Conservation (phyloP, 2,888 invertebrate species). For the Eugnorisma glareosa region DNA sequence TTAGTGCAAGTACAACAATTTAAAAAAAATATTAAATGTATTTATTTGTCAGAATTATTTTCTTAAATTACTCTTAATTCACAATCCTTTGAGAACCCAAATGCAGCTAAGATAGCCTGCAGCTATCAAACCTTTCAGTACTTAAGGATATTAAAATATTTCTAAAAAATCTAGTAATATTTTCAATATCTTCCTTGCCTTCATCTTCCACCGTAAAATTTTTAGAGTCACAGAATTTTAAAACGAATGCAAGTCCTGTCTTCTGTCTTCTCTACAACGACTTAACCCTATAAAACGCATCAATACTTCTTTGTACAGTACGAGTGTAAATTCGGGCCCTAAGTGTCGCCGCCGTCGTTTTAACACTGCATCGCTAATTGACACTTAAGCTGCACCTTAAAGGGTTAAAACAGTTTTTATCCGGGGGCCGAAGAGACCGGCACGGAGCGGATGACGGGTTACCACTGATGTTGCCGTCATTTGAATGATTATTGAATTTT, state of each 20-base stretch:
- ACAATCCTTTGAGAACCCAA: too few species aligned
- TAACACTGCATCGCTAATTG: constrained; percentile 89
- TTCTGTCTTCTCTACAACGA: constrained; percentile 64
- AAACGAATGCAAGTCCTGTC: background rate
- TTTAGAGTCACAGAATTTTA: background rate
- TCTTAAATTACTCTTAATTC: too few species aligned
- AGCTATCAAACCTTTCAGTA: too few species aligned
- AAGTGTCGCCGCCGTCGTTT: constrained; percentile 89
- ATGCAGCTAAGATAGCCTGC: too few species aligned
- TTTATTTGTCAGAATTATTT: too few species aligned
- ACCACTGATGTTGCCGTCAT: constrained; percentile 70
- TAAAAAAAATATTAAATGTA: too few species aligned
- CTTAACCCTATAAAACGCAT: constrained; percentile 77
- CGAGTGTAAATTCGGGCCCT: constrained; percentile 86
- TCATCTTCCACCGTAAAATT: background rate
- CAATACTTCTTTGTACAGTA: constrained; percentile 85
- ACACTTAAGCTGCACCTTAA: constrained; percentile 84
- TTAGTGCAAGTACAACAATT: too few species aligned
- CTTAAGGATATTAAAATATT: too few species aligned
- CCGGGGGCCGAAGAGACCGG: constrained; percentile 77
- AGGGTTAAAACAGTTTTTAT: constrained; percentile 87
- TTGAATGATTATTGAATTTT: constrained; percentile 54
- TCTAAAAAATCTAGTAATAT: background rate
- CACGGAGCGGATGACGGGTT: constrained; percentile 75
- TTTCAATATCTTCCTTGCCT: background rate